Evolutionary conservation across 2,888 invertebrate genomes (phyloP).

Genomic region (Apamea epomidion): DNA sequence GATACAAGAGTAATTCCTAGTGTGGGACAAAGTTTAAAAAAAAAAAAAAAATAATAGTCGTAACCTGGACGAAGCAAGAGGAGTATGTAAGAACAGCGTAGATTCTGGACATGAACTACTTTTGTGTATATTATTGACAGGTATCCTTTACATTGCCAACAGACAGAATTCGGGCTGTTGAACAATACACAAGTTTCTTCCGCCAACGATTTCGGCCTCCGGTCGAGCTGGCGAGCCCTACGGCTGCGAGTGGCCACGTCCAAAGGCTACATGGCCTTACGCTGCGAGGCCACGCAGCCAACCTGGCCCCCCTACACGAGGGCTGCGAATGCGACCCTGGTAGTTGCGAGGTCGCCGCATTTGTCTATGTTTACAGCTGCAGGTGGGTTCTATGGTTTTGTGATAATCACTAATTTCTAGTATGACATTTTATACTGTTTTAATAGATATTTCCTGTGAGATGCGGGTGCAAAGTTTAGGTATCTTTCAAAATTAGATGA

Average conservation of each 20-base stretch:
- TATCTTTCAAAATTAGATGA: constrained; percentile 1
- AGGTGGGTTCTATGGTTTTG: constrained; percentile 71
- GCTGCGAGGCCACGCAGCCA: constrained; percentile 86
- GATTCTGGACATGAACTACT: not conserved
- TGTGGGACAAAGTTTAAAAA: no score
- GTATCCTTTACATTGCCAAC: constrained; percentile 36
- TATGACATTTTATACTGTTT: not conserved
- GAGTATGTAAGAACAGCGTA: not conserved
- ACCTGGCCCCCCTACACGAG: constrained; percentile 80
- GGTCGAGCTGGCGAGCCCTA: constrained; percentile 83
- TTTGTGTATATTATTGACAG: not conserved
- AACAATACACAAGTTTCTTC: constrained; percentile 83
- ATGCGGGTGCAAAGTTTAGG: not conserved
- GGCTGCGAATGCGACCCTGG: constrained; percentile 76
- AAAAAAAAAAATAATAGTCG: no score
- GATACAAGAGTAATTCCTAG: no score
- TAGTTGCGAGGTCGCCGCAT: constrained; percentile 84
- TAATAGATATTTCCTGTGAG: not conserved
- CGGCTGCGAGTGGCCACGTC: constrained; percentile 78
- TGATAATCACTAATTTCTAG: not conserved
- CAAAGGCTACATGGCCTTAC: constrained; percentile 74
- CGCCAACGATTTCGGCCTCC: constrained; percentile 79
- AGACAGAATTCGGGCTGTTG: constrained; percentile 83
- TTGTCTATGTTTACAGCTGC: constrained; percentile 86
- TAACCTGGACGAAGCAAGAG: not conserved